A percentile compares a stretch with the other conserved stretches of the same genome.
phyloP scores from a whole-genome alignment of 2,888 invertebrate species.

The Empis stercorea region DNA sequence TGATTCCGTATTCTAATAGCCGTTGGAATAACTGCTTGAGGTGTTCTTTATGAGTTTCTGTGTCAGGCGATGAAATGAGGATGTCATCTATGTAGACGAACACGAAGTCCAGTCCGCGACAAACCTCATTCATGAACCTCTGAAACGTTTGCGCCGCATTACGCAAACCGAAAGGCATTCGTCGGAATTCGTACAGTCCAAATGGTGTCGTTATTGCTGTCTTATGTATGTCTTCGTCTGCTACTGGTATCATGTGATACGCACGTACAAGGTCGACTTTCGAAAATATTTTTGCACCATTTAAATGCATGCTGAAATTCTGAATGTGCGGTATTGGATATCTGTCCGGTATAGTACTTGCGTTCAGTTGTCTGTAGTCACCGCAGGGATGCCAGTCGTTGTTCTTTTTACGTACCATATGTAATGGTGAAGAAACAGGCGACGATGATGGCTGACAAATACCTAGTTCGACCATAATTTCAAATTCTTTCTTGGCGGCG shows the following conservation, averaged over 20 bases:
- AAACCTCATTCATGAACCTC: neutral
- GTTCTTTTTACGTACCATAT: constrained; percentile 1
- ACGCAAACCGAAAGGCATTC: neutral
- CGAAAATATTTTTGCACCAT: neutral
- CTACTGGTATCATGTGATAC: neutral
- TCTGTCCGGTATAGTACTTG: constrained; percentile 4
- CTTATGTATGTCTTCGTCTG: neutral
- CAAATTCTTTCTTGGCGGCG: constrained; percentile 4
- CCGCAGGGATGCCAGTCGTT: constrained; percentile 5
- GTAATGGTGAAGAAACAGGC: neutral
- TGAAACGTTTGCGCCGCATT: neutral
- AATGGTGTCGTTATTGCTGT: neutral
- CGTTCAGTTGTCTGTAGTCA: constrained; percentile 3
- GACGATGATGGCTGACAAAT: constrained; percentile 3
- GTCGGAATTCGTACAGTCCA: neutral
- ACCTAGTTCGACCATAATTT: constrained; percentile 1
- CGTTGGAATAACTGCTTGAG: neutral
- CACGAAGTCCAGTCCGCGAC: neutral
- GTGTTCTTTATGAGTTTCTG: neutral
- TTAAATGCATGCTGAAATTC: neutral
- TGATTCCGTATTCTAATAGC: neutral
- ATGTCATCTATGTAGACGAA: neutral
- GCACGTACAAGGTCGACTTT: neutral
- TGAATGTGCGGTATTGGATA: constrained; percentile 4
- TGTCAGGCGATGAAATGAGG: neutral